Base-by-base conservation (phyloP, 1,140 invertebrate species). In the Wasmannia auropunctata region DNA sequence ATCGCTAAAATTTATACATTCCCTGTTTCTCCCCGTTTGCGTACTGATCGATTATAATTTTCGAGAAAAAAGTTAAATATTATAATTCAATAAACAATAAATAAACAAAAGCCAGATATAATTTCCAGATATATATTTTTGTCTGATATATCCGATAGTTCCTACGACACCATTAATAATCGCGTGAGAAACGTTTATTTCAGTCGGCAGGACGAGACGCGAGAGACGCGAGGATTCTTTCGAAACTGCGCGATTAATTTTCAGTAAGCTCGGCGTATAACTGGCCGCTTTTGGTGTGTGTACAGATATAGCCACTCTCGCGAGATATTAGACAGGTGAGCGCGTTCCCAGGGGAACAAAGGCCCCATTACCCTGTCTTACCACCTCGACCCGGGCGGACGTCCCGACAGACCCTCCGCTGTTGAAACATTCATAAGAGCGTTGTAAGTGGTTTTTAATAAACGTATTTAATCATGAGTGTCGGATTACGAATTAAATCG, bases 321-420 rank as follows among this genome's bases (percentile, higher is more conserved):
- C 90, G 90, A 91, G 94, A 94, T 94, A 94, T 94, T 94, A 94
- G 92, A 93, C 94, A 95, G 91, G 92, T 95, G 94, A 90, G 85
- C 86, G 67, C 77, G 89, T 95, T 95, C 94, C 93, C 94, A 94
- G 76, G 93, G 91, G 93, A 94, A 94, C 94, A 95, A 95, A 94
- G 91, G 86, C 87, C 92, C 93, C 91, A 93, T 93, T 93, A 93
- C 89, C 90, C 88, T 89, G 80, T 91, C 90, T 92, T 93, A 91
- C 91, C 90, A 90, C 86, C 88, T 88, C 85, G 85, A 91, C 89
- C 90, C 60, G 75, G 54, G 28, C 43, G 46, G 76, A 46, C 87
- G 83, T 70, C 85, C 76, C 85, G 85, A 65, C 75, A 70, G 85
- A 88, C 91, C 89, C 88, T 90, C 89, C 80, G 31, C 79, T 88